Evolutionary conservation across 1,140 invertebrate genomes (phyloP).

Genomic region (Aphis gossypii): DNA sequence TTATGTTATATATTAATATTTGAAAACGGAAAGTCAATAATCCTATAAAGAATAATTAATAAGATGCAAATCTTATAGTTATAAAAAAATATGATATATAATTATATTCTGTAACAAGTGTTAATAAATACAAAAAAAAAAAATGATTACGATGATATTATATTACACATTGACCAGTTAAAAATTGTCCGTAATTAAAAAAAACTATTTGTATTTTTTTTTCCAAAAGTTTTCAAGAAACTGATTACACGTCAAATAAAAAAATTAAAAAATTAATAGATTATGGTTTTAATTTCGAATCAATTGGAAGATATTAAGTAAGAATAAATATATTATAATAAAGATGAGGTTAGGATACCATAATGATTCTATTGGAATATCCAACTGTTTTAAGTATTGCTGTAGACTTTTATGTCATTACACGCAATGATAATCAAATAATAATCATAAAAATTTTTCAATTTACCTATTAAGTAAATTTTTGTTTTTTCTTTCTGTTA

Average conservation of each 20-base stretch:
- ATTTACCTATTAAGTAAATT: neutral
- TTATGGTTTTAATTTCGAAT: neutral
- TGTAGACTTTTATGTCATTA: neutral
- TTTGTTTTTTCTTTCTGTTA: neutral
- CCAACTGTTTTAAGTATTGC: neutral
- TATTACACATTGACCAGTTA: neutral
- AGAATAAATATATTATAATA: no score
- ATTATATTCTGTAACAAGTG: neutral
- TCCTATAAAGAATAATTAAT: neutral
- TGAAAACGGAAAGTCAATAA: neutral
- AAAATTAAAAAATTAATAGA: neutral
- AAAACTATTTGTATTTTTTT: no score
- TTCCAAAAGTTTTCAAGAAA: no score
- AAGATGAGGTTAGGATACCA: neutral
- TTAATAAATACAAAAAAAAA: neutral
- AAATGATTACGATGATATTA: neutral
- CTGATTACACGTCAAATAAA: no score
- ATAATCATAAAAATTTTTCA: no score
- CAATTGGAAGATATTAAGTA: neutral
- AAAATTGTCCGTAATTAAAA: no score
- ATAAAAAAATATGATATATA: neutral
- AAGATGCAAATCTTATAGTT: neutral
- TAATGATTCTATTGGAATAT: neutral
- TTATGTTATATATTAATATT: neutral
- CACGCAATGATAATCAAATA: neutral